Evolutionary conservation across 2,888 invertebrate genomes (phyloP), one percentile per base, ranked within the genome.

Genomic region (Camptogramma bilineatum): DNA sequence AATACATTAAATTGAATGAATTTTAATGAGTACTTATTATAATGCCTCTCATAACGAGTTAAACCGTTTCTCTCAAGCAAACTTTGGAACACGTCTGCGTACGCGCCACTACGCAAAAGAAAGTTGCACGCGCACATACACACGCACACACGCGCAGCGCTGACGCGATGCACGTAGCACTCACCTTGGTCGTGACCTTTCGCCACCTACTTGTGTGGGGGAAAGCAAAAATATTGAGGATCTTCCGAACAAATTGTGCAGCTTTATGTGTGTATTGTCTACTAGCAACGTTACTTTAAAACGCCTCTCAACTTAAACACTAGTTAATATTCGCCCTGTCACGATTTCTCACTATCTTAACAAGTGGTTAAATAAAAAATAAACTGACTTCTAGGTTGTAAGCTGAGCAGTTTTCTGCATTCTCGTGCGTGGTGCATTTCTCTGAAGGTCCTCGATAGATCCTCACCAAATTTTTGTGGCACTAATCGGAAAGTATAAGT

Each of bases 61-160:
- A 52, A 48, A 18, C 52, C n/a, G 48, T 57, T 63, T 63, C 39
- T 52, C 52, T 52, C 62, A 63, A 57, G 50, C 52, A 53, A 52
- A 57, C 39, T 52, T 42, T 51, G 21, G 9, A 62, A 52, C 55
- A 24, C 54, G 56, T 31, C 52, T 8, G 54, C 75, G 72, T 56
- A 71, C 68, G 71, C 63, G 62, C 61, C 64, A 52, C 52, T 58
- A 58, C 73, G 77, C 73, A 73, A 76, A 80, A 80, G 80, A 80
- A 80, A 80, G 80, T 80, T 79, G 71, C 70, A 67, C 69, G 70
- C 72, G 70, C 77, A 73, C 77, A 65, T 39, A 50, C 17, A 18
- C 57, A 31, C 50, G 18, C 66, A 53, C 44, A 59, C 57, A 59
- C 39, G 53, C 51, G 58, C 68, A 8, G 55, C 57, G 60, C 62